A percentile compares a stretch with the other conserved stretches of the same genome.
Evolutionary conservation across 2,797 vertebrate genomes (phyloP).

Genomic region (Phalanger gymnotis): DNA sequence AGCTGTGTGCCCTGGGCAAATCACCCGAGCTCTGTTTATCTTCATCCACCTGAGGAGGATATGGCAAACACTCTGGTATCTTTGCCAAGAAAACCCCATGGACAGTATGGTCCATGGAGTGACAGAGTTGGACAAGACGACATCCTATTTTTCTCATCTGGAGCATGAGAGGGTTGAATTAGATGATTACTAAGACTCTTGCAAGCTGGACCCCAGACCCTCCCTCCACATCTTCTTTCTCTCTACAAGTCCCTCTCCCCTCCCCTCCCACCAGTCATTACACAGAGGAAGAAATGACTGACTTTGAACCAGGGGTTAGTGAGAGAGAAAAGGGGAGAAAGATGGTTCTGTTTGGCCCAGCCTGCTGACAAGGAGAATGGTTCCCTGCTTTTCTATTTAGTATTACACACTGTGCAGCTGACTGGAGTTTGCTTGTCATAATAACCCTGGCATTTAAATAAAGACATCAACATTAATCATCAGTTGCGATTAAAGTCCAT

Average conservation of each 20-base stretch:
- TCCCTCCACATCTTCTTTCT: neutral
- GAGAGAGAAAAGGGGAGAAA: neutral
- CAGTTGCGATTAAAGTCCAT: conserved; percentile 42
- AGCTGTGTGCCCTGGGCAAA: neutral
- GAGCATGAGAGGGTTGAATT: neutral
- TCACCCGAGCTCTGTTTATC: neutral
- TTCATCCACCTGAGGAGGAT: neutral
- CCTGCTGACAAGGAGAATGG: conserved; percentile 7
- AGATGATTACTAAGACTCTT: neutral
- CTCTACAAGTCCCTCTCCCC: neutral
- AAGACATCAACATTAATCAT: conserved; percentile 55
- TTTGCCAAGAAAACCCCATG: neutral
- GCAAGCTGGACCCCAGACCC: neutral
- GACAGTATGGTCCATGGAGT: neutral
- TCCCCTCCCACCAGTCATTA: conserved; percentile 23
- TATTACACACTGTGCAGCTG: neutral
- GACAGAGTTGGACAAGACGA: neutral
- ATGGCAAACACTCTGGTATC: neutral
- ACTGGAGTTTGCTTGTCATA: conserved; percentile 33
- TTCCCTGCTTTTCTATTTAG: conserved; percentile 20
- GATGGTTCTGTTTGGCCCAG: neutral
- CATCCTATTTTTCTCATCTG: neutral
- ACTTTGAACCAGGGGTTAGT: conserved; percentile 7
- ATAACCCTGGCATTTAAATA: conserved; percentile 53
- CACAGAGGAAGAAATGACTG: conserved; percentile 35